phyloP scores from a whole-genome alignment of 2,888 invertebrate genomes.

The Chouioia cunea region DNA sequence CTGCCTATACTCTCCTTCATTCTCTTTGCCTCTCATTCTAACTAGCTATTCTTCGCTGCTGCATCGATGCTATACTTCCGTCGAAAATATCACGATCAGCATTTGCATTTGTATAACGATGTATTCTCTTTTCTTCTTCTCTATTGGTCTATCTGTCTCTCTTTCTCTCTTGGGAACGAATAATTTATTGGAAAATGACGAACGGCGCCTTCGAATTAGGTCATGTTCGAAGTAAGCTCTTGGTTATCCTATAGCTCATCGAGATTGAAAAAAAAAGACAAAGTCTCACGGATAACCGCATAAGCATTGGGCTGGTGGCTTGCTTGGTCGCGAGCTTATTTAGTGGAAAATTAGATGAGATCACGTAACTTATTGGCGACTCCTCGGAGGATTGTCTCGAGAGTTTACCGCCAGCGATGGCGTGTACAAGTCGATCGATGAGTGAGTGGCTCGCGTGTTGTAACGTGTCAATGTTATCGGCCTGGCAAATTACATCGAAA shows the following conservation, averaged over 20 bases:
- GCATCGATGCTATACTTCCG: not conserved
- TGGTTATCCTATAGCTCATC: not conserved
- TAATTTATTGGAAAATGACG: not conserved
- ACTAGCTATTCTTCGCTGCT: conserved; percentile 25
- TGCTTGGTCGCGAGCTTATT: conserved; percentile 10
- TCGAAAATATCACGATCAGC: no score
- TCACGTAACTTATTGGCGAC: conserved; percentile 39
- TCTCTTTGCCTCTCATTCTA: conserved; percentile 19
- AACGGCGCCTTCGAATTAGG: not conserved
- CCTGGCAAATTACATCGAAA: conserved; percentile 9
- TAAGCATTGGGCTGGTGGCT: not conserved
- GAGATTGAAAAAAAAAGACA: conserved; percentile 14
- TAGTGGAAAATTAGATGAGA: conserved; percentile 34
- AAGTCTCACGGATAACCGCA: conserved; percentile 14
- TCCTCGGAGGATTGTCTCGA: conserved; percentile 20
- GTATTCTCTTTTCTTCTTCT: conserved; percentile 11
- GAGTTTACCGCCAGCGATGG: conserved; percentile 1
- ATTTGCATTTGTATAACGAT: no score
- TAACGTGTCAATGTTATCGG: conserved; percentile 32
- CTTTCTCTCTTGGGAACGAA: conserved; percentile 14
- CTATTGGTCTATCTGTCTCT: conserved; percentile 22
- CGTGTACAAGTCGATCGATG: conserved; percentile 16
- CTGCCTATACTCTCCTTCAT: conserved; percentile 25
- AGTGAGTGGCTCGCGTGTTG: conserved; percentile 26
- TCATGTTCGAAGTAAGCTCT: not conserved